phyloP scores from a whole-genome alignment of 1,140 invertebrate genomes.

The Campoletis sonorensis region DNA sequence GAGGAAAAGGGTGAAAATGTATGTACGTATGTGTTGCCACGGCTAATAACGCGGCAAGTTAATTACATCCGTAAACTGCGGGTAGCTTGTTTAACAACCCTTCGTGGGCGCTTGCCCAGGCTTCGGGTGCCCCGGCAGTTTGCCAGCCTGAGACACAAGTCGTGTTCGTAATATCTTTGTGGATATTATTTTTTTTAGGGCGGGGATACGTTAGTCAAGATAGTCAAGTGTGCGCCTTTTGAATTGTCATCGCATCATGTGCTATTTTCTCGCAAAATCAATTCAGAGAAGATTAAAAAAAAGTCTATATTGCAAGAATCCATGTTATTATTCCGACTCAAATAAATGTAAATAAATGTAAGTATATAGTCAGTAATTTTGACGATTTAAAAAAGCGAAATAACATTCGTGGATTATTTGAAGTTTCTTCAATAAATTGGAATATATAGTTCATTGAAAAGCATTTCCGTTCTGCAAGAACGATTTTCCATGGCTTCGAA shows the following conservation, averaged over 20 bases:
- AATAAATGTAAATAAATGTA: too few species aligned
- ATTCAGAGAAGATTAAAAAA: too few species aligned
- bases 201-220: neutral
- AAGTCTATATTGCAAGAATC: too few species aligned
- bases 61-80: slow-evolving; percentile 63
- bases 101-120: slow-evolving; percentile 30
- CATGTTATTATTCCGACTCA: too few species aligned
- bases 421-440: too few species aligned
- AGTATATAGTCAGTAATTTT: too few species aligned
- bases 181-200: neutral
- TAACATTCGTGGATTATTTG: too few species aligned
- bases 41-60: slow-evolving; percentile 64
- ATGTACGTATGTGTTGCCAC: slow-evolving; percentile 28
- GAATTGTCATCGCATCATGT: neutral
- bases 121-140: slow-evolving; percentile 37
- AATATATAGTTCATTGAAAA: too few species aligned
- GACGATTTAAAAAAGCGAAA: too few species aligned
- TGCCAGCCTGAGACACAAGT: slow-evolving; percentile 56
- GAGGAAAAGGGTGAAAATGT: neutral
- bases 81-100: slow-evolving; percentile 60
- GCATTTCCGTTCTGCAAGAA: too few species aligned
- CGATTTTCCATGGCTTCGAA: too few species aligned
- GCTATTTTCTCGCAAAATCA: too few species aligned
- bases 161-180: slow-evolving; percentile 52
- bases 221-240: slow-evolving; percentile 10